Base-by-base conservation (phyloP, 2,113 vertebrate genomes). In the Tor tambroides region DNA sequence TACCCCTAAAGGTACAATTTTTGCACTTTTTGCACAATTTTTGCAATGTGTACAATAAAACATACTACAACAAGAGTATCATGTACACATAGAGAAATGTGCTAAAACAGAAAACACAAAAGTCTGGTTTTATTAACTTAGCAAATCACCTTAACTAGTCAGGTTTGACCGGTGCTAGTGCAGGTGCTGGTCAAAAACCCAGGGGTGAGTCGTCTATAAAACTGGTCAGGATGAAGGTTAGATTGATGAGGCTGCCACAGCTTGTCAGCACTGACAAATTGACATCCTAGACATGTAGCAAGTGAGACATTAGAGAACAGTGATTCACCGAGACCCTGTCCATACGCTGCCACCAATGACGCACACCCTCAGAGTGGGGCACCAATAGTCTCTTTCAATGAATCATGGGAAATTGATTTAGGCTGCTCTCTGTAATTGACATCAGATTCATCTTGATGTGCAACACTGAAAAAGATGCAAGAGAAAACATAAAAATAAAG, bases 261-360 rank as follows among this genome's bases (percentile, higher is more conserved):
- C 85, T 92, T 93, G 91, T 94, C 94, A 92, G 86, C 21, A 8
- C 85, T 94, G 94, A 94, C 91, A 93, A 94, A 95, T 94, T 91
- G 91, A 93, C 90, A 92, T 88, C 83, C 85, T 91, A 88, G 91
- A 93, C 91, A 94, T 94, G 91, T 92, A 94, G 89, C 90, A 92
- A 94, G 93, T 93, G 91, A 93, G 93, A 93, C 91, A 92, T 94
- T 94, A 93, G 91, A 91, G 89, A 93, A 94, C 91, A 92, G 91
- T 92, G 92, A 93, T 92, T 91, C 91, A 89, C 87, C 89, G 89
- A 92, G 86, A 88, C 88, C 89, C 82, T 71, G 74, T 87, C 74
- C 59, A 86, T 91, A 84, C 88, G 81, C 87, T 89, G 89, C 91
- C 91, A 91, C 76, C 85, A 75, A 89, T 92, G 90, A 93, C 90